These are phyloP conservation scores for Pteropus rufus DNA, from an alignment of 2,797 vertebrate genomes.

Conservation along the genomic window DNA sequence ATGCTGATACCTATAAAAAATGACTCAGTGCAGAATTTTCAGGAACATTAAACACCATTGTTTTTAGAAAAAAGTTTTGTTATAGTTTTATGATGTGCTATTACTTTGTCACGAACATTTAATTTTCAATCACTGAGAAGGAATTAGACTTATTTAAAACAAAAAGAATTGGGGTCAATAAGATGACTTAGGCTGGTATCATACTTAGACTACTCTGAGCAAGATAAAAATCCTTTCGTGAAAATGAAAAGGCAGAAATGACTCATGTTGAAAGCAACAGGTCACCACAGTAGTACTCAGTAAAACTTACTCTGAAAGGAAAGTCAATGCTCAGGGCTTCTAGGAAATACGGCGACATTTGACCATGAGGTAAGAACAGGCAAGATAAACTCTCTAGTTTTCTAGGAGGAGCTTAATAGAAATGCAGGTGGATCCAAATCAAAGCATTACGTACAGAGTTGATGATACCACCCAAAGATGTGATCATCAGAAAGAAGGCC, in stretches of 20 bases:
- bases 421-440: neutral
- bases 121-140: slow-evolving; percentile 30
- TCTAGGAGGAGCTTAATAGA: neutral
- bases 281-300: neutral
- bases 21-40: neutral
- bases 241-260: neutral
- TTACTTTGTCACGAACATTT: neutral
- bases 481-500: neutral
- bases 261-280: neutral
- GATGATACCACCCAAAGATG: neutral
- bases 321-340: neutral
- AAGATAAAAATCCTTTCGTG: neutral
- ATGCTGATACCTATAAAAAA: neutral
- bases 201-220: neutral
- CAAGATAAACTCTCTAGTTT: neutral
- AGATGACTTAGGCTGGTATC: neutral
- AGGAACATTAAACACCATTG: neutral
- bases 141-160: neutral
- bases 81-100: neutral
- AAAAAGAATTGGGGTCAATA: neutral
- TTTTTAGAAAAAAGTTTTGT: neutral
- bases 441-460: neutral
- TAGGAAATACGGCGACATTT: neutral
- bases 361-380: neutral
- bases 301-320: neutral